Base-by-base conservation (phyloP, 2,888 invertebrate genomes). In the Eumacrocentrus americanus region DNA sequence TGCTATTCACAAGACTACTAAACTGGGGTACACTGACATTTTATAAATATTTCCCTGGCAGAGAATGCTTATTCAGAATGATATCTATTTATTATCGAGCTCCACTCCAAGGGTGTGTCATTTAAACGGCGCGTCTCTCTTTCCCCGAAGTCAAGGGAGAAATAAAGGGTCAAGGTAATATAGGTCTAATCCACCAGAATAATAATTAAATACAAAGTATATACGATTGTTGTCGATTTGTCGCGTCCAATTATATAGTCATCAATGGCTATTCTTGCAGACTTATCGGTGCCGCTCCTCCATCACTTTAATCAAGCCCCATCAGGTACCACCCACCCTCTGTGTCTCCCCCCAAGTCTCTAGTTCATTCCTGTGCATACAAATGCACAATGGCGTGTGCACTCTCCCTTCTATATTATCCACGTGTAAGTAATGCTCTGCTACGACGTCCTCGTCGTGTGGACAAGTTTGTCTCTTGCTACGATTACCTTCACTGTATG, bases 221-320 rank as follows among this genome's bases (percentile, higher is more conserved):
- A 6, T 14, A 34, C n/a, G 12, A n/a, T 25, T 46, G 42, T 20
- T 42, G 18, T 16, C 20, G 22, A 12, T 22, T 12, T 23, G 46
- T 25, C 25, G 23, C 14, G 12, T 46, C 6, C 11, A 6, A 42
- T n/a, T 11, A n/a, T 46, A 22, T 46, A 46, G 18, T 46, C 12
- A 46, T 22, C 14, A 44, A 18, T 3, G 11, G n/a, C 34, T 54
- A 18, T 16, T 54, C 35, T 54, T n/a, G 29, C 50, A 70, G 66
- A 62, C 69, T 71, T 72, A 74, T 75, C 70, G 70, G 69, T 70
- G 77, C 77, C 79, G 73, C 79, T 77, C 79, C 78, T 75, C 73
- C 70, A 67, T 75, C 72, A 73, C 73, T 77, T 74, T 76, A 76
- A 77, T 78, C 76, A 76, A 76, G 66, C 72, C 66, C 67, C 25